These are phyloP conservation scores for Periophthalmus modestus DNA, from an alignment of 2,113 vertebrate species.

Conservation along the genomic window DNA sequence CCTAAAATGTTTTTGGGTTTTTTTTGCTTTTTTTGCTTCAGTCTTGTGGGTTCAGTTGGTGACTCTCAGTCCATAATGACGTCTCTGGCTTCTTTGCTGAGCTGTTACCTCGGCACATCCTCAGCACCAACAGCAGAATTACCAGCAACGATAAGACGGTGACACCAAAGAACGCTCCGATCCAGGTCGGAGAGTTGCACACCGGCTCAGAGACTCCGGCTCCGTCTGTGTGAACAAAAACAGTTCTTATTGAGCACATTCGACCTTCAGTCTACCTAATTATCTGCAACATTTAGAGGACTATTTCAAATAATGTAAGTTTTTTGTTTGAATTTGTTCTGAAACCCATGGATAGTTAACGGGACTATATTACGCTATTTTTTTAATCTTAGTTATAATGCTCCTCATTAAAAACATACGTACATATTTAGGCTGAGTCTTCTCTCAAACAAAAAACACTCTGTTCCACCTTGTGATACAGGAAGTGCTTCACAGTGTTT, in stretches of 20 bases:
- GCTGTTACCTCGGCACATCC: constrained; percentile 3
- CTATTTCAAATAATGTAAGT: too few species aligned
- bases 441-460: too few species aligned
- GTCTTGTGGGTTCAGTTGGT: constrained; percentile 28
- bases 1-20: too few species aligned
- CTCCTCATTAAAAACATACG: too few species aligned
- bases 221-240: constrained; percentile 31
- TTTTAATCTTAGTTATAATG: too few species aligned
- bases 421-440: too few species aligned
- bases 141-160: constrained; percentile 38
- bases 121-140: constrained; percentile 40
- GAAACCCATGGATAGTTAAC: too few species aligned
- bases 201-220: background rate
- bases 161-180: constrained; percentile 22
- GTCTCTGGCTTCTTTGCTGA: constrained; percentile 10
- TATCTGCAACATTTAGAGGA: too few species aligned
- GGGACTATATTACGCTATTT: too few species aligned
- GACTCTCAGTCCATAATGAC: constrained; percentile 65
- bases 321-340: too few species aligned
- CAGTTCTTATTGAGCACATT: background rate
- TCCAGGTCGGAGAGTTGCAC: constrained; percentile 4
- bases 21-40: constrained; percentile 5
- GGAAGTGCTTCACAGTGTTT: too few species aligned
- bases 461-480: too few species aligned
- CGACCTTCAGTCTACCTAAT: background rate